Percentiles rank a stretch among this genome's conserved stretches.
These are phyloP conservation scores for Sarcophilus harrisii DNA, from an alignment of 2,797 vertebrate species.

Conservation along the genomic window DNA sequence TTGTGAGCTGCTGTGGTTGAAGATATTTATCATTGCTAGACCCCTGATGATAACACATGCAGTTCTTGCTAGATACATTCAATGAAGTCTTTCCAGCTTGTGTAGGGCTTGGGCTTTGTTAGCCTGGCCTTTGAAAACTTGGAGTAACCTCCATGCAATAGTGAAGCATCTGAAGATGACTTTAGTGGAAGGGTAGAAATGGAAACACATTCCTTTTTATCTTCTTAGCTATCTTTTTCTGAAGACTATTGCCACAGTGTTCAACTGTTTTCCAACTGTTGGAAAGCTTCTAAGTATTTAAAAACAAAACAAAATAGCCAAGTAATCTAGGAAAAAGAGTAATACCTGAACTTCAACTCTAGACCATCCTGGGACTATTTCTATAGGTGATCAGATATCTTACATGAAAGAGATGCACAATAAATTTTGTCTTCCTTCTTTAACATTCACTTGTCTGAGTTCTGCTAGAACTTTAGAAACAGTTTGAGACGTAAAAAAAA, in stretches of 20 bases:
- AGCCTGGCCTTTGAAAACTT: background rate
- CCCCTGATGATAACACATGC: background rate
- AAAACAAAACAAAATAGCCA: background rate
- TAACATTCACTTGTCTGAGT: conserved; percentile 2
- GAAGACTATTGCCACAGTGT: background rate
- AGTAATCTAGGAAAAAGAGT: conserved; percentile 11
- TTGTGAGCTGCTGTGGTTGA: background rate
- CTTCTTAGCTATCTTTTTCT: background rate
- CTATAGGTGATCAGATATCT: conserved; percentile 33
- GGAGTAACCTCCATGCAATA: background rate
- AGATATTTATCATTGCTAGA: background rate
- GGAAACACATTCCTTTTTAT: conserved; percentile 7
- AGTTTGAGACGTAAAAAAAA: conserved; percentile 46
- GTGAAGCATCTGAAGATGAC: background rate
- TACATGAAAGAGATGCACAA: conserved; percentile 24
- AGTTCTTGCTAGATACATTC: background rate
- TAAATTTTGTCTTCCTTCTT: conserved; percentile 35
- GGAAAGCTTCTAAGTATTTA: conserved; percentile 45
- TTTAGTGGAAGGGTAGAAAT: background rate
- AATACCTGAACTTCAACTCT: background rate
- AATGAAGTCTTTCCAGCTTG: background rate
- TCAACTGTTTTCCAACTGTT: conserved; percentile 12
- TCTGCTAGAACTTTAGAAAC: conserved; percentile 30
- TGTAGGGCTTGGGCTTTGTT: background rate
- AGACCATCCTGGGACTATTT: background rate